Base-by-base conservation (phyloP, 2,888 invertebrate genomes). In the Flexamia atlantica region DNA sequence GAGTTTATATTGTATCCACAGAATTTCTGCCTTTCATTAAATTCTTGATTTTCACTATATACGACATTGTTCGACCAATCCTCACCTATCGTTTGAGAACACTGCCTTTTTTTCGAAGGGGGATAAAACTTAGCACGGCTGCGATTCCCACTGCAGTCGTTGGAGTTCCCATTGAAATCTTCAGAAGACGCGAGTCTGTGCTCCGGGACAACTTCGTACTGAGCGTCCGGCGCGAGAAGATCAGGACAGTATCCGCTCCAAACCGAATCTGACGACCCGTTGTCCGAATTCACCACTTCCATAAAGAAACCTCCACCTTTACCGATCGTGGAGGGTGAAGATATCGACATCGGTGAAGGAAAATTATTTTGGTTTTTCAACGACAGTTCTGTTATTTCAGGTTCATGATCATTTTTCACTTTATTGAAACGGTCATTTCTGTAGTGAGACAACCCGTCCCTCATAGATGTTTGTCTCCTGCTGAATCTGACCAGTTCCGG, bases 221-320 rank as follows among this genome's bases (percentile, higher is more conserved):
- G 87, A n/a, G 87, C 87, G 83, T 87, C 87, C n/a, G 87, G 87
- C 9, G 87, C 87, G 23, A 87, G 83, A 50, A 87, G 86, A 57
- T 86, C 86, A 4, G 87, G 86, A 36, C 86, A 87, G 42, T 85
- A 86, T 42, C 86, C 84, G 28, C 85, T 85, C 84, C 87, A 86
- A 0, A 85, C 86, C 17, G 86, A 86, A 79, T 86, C 85, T 9
- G 85, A 84, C 10, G 86, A 86, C 10, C 86, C 86, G 46, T 86
- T 85, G 53, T 86, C 86, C 10, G 86, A 86, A 50, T 85, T 84
- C 2, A 82, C 84, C 0, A 76, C 82, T 83, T 86, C 86, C 0
- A 85, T 82, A 72, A 83, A 86, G 30, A 84, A 84, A 23, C 72
- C 81, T 14, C 74, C 72, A 17, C 84, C 86, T 80, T 86, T 86